These are phyloP conservation scores for Ormyrus rosae DNA, from an alignment of 2,888 invertebrate species.

Conservation along the genomic window DNA sequence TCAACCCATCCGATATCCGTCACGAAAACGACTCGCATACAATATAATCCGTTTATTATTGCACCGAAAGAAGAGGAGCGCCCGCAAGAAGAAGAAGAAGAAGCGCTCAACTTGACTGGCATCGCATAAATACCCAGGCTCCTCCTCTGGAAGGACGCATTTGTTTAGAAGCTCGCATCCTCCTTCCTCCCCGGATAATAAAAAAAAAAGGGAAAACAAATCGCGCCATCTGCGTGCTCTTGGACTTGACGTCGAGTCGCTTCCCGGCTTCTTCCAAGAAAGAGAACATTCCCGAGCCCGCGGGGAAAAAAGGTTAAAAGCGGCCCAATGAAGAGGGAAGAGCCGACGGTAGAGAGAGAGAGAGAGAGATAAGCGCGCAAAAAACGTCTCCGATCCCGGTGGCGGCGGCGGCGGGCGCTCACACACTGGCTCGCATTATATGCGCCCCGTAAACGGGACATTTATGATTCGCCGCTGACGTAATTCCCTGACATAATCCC, in stretches of 20 bases:
- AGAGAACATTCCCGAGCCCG: constrained; percentile 19
- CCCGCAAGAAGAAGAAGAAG: too few relatives aligned
- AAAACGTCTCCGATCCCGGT: background rate
- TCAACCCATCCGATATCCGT: too few relatives aligned
- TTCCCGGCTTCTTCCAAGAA: constrained; percentile 20
- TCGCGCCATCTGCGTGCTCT: constrained; percentile 18
- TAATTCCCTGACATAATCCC: constrained; percentile 38
- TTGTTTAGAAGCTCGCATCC: constrained; percentile 22
- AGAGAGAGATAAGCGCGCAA: background rate
- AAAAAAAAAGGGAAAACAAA: background rate
- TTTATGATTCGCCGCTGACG: constrained; percentile 47
- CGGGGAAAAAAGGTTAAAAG: constrained; percentile 2
- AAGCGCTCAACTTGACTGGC: too few relatives aligned
- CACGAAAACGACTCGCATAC: too few relatives aligned
- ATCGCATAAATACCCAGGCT: too few relatives aligned
- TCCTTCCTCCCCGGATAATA: background rate
- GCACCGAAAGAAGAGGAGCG: too few relatives aligned
- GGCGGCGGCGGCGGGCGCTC: too few relatives aligned
- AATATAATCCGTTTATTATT: too few relatives aligned
- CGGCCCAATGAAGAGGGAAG: constrained; percentile 13
- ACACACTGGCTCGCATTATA: constrained; percentile 4
- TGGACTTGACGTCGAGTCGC: background rate
- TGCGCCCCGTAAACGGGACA: constrained; percentile 3
- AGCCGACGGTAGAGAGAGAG: background rate
- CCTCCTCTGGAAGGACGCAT: constrained; percentile 13